A percentile compares a stretch with the other conserved stretches of the same genome.
Evolutionary conservation across 1,140 invertebrate genomes (phyloP).

Genomic region (Harlomillsia oculata): DNA sequence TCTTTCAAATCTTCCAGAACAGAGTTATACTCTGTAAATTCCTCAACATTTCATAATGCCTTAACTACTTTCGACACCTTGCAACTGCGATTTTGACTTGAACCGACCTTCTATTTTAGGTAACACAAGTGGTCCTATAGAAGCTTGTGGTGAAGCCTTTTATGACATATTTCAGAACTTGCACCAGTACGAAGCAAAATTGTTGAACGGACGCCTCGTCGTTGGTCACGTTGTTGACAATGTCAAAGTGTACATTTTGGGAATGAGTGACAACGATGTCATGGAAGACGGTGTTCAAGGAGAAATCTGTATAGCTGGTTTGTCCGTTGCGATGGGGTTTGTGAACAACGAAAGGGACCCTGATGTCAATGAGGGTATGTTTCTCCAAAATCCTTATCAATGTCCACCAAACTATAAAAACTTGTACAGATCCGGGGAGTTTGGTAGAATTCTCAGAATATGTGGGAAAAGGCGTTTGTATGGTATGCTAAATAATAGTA

Average conservation of each 20-base stretch:
- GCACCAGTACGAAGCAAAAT: neutral
- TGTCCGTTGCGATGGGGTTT: conserved; percentile 14
- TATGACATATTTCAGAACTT: neutral
- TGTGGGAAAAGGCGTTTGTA: no score
- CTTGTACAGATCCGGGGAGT: neutral
- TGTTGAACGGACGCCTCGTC: neutral
- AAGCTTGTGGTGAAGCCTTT: neutral
- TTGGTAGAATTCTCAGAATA: conserved; percentile 5
- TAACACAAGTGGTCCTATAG: neutral
- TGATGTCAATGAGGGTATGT: neutral
- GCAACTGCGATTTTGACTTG: neutral
- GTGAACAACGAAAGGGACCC: neutral
- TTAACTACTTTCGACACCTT: conserved; percentile 1
- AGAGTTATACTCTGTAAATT: no score
- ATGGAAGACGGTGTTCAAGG: conserved; percentile 8
- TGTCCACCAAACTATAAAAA: conserved; percentile 2
- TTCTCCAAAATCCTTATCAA: neutral
- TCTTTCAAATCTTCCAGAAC: no score
- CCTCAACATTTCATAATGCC: no score
- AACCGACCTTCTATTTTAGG: conserved; percentile 1
- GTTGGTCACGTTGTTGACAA: conserved; percentile 13
- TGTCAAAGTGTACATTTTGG: conserved; percentile 18
- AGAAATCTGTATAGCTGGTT: conserved; percentile 18
- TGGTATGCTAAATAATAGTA: no score
- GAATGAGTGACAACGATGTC: neutral